Conservation (phyloP, 2,888 invertebrate species). For the Cyclophora albipunctata region DNA sequence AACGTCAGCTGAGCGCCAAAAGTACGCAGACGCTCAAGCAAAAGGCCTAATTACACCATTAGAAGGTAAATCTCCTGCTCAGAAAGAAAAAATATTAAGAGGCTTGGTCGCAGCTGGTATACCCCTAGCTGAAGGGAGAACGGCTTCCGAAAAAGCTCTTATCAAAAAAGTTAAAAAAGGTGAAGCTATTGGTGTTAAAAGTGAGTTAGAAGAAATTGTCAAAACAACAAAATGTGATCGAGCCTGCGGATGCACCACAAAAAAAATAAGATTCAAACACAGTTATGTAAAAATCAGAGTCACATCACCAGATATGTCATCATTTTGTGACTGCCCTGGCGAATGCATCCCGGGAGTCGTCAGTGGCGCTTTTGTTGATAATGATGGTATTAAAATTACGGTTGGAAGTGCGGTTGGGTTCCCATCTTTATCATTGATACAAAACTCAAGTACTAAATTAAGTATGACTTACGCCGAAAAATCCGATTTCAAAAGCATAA, state of each 20-base stretch:
- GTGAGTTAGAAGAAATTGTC: conserved; percentile 40
- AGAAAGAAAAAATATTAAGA: conserved; percentile 24
- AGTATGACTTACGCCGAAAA: no score
- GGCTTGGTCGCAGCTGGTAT: conserved; percentile 22
- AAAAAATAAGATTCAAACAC: conserved; percentile 56
- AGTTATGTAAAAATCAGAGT: conserved; percentile 56
- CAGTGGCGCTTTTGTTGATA: conserved; percentile 44
- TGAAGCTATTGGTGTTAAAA: conserved; percentile 29
- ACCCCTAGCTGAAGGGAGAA: conserved; percentile 28
- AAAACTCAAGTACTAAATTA: no score
- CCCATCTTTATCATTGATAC: conserved; percentile 24
- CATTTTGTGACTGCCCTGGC: conserved; percentile 45
- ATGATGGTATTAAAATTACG: conserved; percentile 53
- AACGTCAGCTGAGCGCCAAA: conserved; percentile 19
- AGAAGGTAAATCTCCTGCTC: conserved; percentile 18
- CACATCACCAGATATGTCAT: conserved; percentile 52
- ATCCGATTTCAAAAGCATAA: no score
- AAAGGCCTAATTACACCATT: conserved; percentile 18
- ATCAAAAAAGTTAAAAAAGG: conserved; percentile 35
- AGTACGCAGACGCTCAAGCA: conserved; percentile 14
- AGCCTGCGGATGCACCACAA: conserved; percentile 52
- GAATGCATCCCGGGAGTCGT: conserved; percentile 49
- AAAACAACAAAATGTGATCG: conserved; percentile 50
- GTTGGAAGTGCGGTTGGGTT: conserved; percentile 42
- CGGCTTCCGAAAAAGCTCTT: conserved; percentile 29